Conservation (phyloP, 2,888 invertebrate genomes). For the Sinelater perroti region DNA sequence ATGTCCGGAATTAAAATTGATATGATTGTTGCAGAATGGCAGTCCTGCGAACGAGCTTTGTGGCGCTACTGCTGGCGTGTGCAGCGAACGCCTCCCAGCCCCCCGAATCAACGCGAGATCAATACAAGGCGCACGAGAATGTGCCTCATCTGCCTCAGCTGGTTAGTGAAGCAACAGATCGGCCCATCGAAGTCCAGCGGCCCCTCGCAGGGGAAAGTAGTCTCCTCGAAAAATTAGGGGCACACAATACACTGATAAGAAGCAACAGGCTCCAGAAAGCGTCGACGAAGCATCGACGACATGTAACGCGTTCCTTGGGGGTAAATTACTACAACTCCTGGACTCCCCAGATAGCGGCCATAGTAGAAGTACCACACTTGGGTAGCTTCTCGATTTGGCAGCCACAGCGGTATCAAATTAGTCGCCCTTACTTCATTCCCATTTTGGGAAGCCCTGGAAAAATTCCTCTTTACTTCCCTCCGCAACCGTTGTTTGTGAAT, state of each 20-base stretch:
- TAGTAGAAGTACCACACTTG: conserved; percentile 38
- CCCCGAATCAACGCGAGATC: conserved; percentile 44
- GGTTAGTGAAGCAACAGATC: conserved; percentile 46
- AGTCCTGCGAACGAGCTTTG: conserved; percentile 40
- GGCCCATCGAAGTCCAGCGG: conserved; percentile 19
- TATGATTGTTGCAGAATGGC: conserved; percentile 47
- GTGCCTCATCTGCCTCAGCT: conserved; percentile 34
- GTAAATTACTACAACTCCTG: conserved; percentile 22
- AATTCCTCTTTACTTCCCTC: conserved; percentile 54
- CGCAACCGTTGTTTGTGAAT: conserved; percentile 50
- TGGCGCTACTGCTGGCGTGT: conserved; percentile 40
- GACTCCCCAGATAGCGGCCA: background rate
- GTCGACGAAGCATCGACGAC: background rate
- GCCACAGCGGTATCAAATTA: conserved; percentile 49
- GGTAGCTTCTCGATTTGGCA: conserved; percentile 46
- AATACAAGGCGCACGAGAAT: conserved; percentile 45
- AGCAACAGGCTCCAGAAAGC: background rate
- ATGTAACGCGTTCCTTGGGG: background rate
- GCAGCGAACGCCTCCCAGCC: conserved; percentile 35
- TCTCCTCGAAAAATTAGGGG: background rate
- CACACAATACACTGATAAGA: conserved; percentile 9
- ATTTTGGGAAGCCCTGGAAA: conserved; percentile 51
- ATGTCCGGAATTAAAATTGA: no score
- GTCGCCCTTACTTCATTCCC: conserved; percentile 56
- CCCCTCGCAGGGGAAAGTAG: conserved; percentile 1